Conservation (phyloP, 2,113 vertebrate species). For the Dasyurus viverrinus region DNA sequence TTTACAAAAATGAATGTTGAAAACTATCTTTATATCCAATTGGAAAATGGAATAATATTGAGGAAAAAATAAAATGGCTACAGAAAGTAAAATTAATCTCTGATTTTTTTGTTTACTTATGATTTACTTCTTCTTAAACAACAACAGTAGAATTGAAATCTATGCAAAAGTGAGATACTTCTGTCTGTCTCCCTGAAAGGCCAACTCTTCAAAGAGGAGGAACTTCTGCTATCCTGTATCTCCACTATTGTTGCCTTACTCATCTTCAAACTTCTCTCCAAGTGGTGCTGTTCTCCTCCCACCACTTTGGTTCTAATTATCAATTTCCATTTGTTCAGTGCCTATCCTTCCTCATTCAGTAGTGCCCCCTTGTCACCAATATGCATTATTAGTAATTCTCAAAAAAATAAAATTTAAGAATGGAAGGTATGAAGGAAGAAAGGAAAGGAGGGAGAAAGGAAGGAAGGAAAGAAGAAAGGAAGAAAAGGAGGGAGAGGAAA, state of each 20-base stretch:
- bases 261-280: not conserved
- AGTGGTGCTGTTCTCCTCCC: too few species aligned
- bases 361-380: not conserved
- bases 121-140: slow-evolving; percentile 13
- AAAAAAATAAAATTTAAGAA: not conserved
- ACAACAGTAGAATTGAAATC: not conserved
- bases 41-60: too few species aligned
- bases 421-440: too few species aligned
- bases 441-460: too few species aligned
- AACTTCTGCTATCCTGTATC: not conserved
- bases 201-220: not conserved
- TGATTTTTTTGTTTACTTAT: slow-evolving; percentile 21
- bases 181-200: not conserved
- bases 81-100: too few species aligned
- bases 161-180: not conserved
- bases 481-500: too few species aligned
- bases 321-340: not conserved
- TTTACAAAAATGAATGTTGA: too few species aligned
- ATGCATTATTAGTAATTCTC: not conserved
- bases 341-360: not conserved
- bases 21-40: too few species aligned
- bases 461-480: too few species aligned
- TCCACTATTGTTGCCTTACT: not conserved
- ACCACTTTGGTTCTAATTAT: not conserved
- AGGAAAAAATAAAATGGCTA: too few species aligned